These are phyloP conservation scores for Callosobruchus maculatus DNA, from an alignment of 2,888 invertebrate genomes.

Conservation along the genomic window DNA sequence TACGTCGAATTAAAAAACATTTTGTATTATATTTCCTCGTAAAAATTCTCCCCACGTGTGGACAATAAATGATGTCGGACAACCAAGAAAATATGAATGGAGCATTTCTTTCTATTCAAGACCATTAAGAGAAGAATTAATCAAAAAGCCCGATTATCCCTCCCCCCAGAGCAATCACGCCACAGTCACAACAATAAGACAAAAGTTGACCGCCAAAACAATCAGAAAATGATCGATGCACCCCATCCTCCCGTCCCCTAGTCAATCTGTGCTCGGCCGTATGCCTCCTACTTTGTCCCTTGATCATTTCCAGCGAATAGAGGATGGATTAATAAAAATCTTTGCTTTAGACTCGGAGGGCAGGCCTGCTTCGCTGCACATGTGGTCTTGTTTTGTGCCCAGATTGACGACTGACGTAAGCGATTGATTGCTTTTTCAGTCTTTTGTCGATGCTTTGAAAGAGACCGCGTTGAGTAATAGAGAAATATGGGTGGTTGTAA, in stretches of 20 bases:
- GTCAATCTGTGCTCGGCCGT: not conserved
- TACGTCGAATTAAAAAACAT: no score
- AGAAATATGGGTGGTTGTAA: not conserved
- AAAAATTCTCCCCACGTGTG: not conserved
- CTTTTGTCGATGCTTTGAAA: not conserved
- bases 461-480: not conserved
- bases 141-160: not conserved
- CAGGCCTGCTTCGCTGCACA: not conserved
- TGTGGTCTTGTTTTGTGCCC: not conserved
- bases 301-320: not conserved
- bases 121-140: not conserved
- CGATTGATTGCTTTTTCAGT: not conserved
- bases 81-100: not conserved
- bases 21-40: no score
- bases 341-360: not conserved
- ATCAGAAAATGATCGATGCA: not conserved
- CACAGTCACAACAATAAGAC: not conserved
- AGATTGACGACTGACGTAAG: not conserved
- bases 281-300: not conserved
- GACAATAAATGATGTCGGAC: not conserved
- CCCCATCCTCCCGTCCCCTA: not conserved
- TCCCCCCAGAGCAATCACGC: not conserved
- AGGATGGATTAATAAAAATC: not conserved
- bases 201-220: not conserved
- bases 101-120: not conserved